Evolutionary conservation across 2,888 invertebrate genomes (phyloP), one percentile per base, ranked within the genome.

Genomic region (Dione vanillae): DNA sequence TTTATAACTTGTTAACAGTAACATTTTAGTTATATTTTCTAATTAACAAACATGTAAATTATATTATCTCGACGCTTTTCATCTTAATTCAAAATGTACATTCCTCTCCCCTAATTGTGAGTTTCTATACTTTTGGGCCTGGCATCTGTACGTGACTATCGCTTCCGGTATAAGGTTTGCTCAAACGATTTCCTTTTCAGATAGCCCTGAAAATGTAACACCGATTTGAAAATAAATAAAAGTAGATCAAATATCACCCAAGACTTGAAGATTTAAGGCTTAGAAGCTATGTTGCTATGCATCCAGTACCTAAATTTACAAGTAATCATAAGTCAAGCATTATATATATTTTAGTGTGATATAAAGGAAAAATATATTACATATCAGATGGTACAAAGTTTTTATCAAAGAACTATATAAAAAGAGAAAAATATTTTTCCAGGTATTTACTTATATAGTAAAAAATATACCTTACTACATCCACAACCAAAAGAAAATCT

Each of bases 121-220:
- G 41, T 45, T 68, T 52, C 49, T n/a, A 10, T 41, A 49, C 20
- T 59, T 20, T 62, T 14, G 68, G 43, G n/a, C n/a, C 27, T 52
- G 16, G 51, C 51, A 41, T 52, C 67, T 62, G 62, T 43, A 68
- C 62, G 68, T 49, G 65, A 65, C 41, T 59, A 43, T 70, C 65
- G 65, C 16, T 61, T 61, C 70, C 67, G 67, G 54, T 70, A 37
- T 45, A 41, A 61, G 16, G 54, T 54, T 70, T 47, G 52, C 43
- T 54, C 47, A 16, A 62, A 61, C 41, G 47, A 70, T 67, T 62
- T 66, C 67, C 67, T 43, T 54, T 58, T 43, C 49, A 37, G n/a
- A 45, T 27, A 51, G 41, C 16, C 56, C 52, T 47, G 45, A 52
- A 40, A 70, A 66, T 61, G 61, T 61, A 70, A 40, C 58, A 51